Evolutionary conservation across 1,140 invertebrate species (phyloP).

Genomic region (Heliconius melpomene): DNA sequence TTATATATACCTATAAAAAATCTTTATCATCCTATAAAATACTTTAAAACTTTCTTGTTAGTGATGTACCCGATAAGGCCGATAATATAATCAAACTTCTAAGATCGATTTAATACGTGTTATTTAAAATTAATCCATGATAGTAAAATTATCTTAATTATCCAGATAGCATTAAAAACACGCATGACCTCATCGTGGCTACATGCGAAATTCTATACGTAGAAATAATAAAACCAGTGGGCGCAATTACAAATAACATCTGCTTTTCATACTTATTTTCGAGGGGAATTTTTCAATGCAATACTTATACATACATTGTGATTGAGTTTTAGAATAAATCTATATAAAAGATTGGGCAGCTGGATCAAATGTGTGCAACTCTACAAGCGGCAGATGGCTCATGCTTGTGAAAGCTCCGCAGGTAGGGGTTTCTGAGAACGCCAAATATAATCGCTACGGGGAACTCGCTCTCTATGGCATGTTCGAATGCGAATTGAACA

Average conservation of each 20-base stretch:
- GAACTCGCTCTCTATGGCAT: constrained; percentile 71
- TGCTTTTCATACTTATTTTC: background rate
- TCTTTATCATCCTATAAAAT: background rate
- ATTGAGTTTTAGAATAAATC: constrained; percentile 22
- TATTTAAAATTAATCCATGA: background rate
- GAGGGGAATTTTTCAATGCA: constrained; percentile 2
- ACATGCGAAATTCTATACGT: constrained; percentile 8
- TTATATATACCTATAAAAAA: background rate
- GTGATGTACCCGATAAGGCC: background rate
- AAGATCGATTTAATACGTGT: background rate
- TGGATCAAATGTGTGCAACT: constrained; percentile 44
- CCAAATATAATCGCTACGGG: constrained; percentile 78
- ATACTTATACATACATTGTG: background rate
- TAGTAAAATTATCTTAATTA: background rate
- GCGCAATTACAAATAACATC: constrained; percentile 13
- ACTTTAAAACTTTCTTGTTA: background rate
- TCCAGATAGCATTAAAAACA: background rate
- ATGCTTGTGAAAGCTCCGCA: constrained; percentile 73
- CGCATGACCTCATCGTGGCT: constrained; percentile 15
- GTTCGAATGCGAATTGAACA: constrained; percentile 59
- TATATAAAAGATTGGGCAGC: constrained; percentile 35
- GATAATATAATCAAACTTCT: constrained; percentile 5
- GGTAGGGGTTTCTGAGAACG: constrained; percentile 76
- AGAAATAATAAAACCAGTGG: constrained; percentile 14
- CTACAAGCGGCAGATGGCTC: constrained; percentile 67